Conservation (phyloP, 2,888 invertebrate species). For the Volucella zonaria region DNA sequence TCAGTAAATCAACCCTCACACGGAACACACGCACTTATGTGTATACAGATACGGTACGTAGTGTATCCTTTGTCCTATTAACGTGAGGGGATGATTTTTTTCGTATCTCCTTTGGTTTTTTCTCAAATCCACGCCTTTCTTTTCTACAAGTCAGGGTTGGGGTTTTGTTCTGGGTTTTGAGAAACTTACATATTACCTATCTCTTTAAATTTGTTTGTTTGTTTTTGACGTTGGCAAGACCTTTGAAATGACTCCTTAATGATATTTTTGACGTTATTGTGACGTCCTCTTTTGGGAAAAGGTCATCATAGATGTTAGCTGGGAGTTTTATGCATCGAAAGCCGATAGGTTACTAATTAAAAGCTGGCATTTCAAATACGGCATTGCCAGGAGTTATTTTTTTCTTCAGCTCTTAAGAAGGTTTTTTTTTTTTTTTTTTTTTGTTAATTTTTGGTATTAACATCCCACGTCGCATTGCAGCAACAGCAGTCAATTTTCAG, state of each 20-base stretch:
- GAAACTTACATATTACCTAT: conserved; percentile 10
- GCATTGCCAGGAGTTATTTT: conserved; percentile 61
- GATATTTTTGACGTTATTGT: background rate
- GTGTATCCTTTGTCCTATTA: conserved; percentile 18
- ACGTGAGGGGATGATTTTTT: background rate
- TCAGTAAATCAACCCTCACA: conserved; percentile 83
- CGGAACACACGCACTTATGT: conserved; percentile 41
- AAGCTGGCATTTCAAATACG: conserved; percentile 19
- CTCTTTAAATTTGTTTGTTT: background rate
- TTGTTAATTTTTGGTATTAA: too few species aligned
- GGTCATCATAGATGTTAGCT: conserved; percentile 12
- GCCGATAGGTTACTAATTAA: conserved; percentile 44
- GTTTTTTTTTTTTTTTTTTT: background rate
- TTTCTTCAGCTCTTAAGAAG: background rate
- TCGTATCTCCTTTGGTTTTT: background rate
- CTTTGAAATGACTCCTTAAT: background rate
- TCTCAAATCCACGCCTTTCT: conserved; percentile 38
- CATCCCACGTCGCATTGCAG: conserved; percentile 27
- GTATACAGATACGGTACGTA: background rate
- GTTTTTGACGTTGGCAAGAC: conserved; percentile 41
- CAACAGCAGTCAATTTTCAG: conserved; percentile 74
- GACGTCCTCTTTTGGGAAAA: background rate
- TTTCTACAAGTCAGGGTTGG: background rate
- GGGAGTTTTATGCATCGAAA: conserved; percentile 47
- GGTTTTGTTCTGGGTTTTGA: background rate